Evolutionary conservation across 1,140 invertebrate genomes (phyloP).

Genomic region (Ylistrum balloti): DNA sequence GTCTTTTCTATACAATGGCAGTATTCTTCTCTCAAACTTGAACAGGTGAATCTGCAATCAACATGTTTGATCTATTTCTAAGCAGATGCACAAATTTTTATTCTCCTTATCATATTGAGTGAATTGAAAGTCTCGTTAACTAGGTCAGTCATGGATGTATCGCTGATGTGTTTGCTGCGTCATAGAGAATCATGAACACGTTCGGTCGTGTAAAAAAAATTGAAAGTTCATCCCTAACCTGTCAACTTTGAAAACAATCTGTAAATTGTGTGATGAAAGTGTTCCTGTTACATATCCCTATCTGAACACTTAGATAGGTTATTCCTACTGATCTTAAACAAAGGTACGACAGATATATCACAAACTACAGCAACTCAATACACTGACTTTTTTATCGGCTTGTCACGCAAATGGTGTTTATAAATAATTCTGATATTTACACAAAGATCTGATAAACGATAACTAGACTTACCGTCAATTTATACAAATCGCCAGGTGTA

Average conservation of each 20-base stretch:
- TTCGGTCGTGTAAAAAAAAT: background rate
- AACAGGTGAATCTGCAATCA: background rate
- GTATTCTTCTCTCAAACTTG: background rate
- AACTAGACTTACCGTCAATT: background rate
- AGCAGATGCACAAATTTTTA: background rate
- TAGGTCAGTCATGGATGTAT: too few relatives aligned
- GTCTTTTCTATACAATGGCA: background rate
- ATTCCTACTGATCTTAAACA: slow-evolving; percentile 15
- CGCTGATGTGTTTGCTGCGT: background rate
- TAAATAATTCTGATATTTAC: slow-evolving; percentile 18
- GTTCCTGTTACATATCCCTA: background rate
- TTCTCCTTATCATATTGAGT: background rate
- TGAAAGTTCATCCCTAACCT: slow-evolving; percentile 19
- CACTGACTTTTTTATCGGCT: background rate
- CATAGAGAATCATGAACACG: background rate
- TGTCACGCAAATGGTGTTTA: slow-evolving; percentile 21
- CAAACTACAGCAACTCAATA: slow-evolving; percentile 3
- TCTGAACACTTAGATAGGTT: background rate
- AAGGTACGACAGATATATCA: background rate
- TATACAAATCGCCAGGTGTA: background rate
- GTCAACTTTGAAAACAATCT: background rate
- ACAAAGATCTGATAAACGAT: background rate
- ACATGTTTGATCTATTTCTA: background rate
- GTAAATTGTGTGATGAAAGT: slow-evolving; percentile 4
- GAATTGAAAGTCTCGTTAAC: too few relatives aligned